phyloP scores from a whole-genome alignment of 2,797 vertebrate genomes.

The Xiphorhynchus erythropygius region DNA sequence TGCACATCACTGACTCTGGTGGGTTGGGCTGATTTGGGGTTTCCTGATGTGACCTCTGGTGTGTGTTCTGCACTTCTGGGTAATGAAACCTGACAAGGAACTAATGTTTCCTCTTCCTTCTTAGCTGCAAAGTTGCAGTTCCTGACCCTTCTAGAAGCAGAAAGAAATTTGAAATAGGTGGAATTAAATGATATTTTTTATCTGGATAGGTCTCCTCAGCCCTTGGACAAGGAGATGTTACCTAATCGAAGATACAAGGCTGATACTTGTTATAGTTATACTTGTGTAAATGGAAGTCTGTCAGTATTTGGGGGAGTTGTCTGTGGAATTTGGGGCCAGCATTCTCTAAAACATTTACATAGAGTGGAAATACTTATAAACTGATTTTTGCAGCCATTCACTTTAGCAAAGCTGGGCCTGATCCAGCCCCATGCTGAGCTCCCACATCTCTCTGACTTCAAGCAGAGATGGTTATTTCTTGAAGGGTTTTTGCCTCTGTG shows the following conservation, averaged over 20 bases:
- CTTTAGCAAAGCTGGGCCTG: neutral
- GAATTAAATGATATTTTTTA: too few species aligned
- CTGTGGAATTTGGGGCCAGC: neutral
- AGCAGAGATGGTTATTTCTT: neutral
- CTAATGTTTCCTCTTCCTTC: neutral
- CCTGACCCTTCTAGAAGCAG: too few species aligned
- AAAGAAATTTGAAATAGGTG: too few species aligned
- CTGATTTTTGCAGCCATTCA: neutral
- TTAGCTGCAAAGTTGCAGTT: neutral
- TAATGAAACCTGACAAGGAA: neutral
- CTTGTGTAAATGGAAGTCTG: neutral
- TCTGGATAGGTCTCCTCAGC: too few species aligned
- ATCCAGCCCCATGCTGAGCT: neutral
- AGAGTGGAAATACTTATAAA: neutral
- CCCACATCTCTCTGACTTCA: neutral
- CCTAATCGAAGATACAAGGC: too few species aligned
- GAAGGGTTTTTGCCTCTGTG: neutral
- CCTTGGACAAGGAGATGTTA: too few species aligned
- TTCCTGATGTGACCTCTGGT: neutral
- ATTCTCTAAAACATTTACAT: neutral
- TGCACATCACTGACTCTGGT: neutral
- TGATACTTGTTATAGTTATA: too few species aligned
- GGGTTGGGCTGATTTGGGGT: neutral
- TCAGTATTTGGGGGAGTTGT: neutral
- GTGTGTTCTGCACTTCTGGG: neutral